These are phyloP conservation scores for Drosophila parabipectinata DNA, from an alignment of 1,140 invertebrate genomes.

Conservation along the genomic window DNA sequence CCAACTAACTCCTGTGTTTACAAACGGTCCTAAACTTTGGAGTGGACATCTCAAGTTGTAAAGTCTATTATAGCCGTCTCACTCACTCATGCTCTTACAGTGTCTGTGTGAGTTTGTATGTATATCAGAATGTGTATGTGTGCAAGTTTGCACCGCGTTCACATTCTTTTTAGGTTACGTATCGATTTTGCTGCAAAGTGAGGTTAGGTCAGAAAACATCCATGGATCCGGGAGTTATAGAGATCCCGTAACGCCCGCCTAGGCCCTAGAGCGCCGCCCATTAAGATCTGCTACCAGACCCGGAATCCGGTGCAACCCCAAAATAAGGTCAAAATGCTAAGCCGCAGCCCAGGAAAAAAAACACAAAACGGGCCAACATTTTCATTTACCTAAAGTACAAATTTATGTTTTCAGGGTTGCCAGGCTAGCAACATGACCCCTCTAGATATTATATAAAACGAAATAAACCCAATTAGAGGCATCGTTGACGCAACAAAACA, in stretches of 20 bases:
- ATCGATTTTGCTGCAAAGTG: constrained; percentile 74
- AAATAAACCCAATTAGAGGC: too few species aligned
- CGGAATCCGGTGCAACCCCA: constrained; percentile 3
- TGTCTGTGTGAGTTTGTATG: constrained; percentile 47
- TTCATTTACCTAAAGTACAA: constrained; percentile 55
- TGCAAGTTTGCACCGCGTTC: constrained; percentile 61
- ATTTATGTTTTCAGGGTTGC: constrained; percentile 66
- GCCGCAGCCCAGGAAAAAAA: constrained; percentile 20
- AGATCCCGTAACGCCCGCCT: background rate
- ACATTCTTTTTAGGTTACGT: constrained; percentile 81
- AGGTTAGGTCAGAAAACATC: constrained; percentile 67
- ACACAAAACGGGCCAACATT: constrained; percentile 51
- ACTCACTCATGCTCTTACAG: constrained; percentile 28
- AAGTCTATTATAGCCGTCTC: constrained; percentile 67
- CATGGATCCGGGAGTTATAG: constrained; percentile 7
- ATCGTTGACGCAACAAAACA: background rate
- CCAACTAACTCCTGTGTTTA: background rate
- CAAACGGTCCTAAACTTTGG: background rate
- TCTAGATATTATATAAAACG: background rate
- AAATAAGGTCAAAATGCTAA: constrained; percentile 1
- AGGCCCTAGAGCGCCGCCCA: background rate
- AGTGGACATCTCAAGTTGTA: background rate
- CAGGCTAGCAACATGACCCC: constrained; percentile 22
- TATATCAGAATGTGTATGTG: constrained; percentile 50
- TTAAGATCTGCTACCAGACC: constrained; percentile 3